Percentiles rank a stretch among this genome's conserved stretches.
phyloP scores from a whole-genome alignment of 2,888 invertebrate genomes.

The Ormyrus nitidulus region DNA sequence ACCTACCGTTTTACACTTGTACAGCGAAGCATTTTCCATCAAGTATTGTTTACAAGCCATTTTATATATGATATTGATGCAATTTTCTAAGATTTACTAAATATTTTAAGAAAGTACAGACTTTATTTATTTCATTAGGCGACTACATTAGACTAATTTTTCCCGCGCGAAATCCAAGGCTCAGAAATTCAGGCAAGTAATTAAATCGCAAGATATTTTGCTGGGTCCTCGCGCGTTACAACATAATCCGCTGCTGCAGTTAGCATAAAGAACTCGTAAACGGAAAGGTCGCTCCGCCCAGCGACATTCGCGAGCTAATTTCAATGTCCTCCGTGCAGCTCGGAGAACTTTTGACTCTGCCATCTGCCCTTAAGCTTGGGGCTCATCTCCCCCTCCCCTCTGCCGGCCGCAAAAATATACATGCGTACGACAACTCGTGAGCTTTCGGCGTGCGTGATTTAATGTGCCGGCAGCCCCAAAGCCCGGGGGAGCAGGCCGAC shows the following conservation, averaged over 20 bases:
- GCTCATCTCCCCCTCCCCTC: neutral
- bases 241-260: neutral
- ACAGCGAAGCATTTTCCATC: no score
- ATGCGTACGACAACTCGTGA: neutral
- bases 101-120: no score
- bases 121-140: no score
- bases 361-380: conserved; percentile 66
- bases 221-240: neutral
- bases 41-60: no score
- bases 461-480: conserved; percentile 61
- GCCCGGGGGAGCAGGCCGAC: neutral
- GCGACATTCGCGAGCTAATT: conserved; percentile 31
- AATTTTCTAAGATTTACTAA: no score
- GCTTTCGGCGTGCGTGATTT: conserved; percentile 64
- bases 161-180: no score
- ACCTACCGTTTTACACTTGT: no score
- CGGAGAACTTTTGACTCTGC: conserved; percentile 72
- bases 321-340: conserved; percentile 47
- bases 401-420: neutral
- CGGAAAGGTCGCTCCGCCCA: conserved; percentile 20
- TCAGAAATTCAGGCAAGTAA: neutral
- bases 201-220: neutral
- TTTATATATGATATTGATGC: no score
- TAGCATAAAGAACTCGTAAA: conserved; percentile 30
- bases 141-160: no score